Base-by-base conservation (phyloP, 2,797 vertebrate genomes). In the Siniperca scherzeri region DNA sequence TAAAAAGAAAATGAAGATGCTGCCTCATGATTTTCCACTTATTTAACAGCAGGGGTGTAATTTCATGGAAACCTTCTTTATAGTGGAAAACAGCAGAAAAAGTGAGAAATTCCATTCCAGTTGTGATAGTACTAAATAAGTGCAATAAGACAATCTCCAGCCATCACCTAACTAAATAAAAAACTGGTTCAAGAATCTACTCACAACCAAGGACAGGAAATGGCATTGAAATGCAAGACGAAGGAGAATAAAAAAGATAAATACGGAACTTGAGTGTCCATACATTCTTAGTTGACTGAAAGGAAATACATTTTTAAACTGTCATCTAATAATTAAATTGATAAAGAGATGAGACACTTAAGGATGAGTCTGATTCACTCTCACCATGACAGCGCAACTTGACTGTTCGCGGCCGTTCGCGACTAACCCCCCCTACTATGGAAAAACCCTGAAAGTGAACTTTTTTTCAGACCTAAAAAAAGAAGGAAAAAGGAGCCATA, bases 31-130 rank as follows among this genome's bases (percentile, higher is more conserved):
- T 44, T 27, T 21, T 16, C 36, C 50, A 3, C 44, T 36, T 25
- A 53, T 67, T 27, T 80, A 48, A 65, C 76, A 78, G 53, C 71
- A 74, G 55, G 52, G 40, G 64, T 30, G 21, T 61, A 40, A 73
- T 73, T 78, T 60, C 40, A 40, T 50, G 33, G 2, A 40, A 52
- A 68, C 11, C 59, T 3, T 50, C 30, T 38, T 60, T 81, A 55
- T 66, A 78, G 70, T 50, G 53, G 57, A 56, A 44, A 42, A 30
- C 33, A 25, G 7, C 44, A 25, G 60, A 33, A 56, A 71, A 70
- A 9, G 46, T 10, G 0, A 74, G 6, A 65, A 57, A 69, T 36
- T 22, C 2, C 27, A 21, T 6, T 46, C 5, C 6, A 77, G 14
- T 17, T 50, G 3, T 17, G 22, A 62, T 44, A 1, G 25, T 4